Evolutionary conservation across 2,797 vertebrate species (phyloP), one percentile per base, ranked within the genome.

Genomic region (Rhyacichthys aspro): DNA sequence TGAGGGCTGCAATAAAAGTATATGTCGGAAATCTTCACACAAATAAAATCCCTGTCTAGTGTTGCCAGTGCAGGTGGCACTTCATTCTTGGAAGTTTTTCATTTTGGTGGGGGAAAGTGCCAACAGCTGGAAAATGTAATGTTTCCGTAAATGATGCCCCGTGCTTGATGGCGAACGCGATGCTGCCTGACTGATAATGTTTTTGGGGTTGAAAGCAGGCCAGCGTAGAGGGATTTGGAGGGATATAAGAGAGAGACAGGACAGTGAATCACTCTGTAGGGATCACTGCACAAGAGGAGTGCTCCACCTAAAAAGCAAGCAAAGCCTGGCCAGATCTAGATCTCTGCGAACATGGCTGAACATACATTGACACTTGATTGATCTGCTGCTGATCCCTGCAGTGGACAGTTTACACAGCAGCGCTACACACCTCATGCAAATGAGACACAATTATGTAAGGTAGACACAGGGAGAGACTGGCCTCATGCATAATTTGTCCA

Each of bases 51-150:
- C 19, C 9, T 37, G 62, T 39, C 47, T 12, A 64, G 78, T 62
- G 70, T 44, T 62, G 57, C 38, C 15, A 46, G 48, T 49, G 39
- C 64, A 79, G 69, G 71, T 79, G 66, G 56, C 68, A 66, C 70
- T 71, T 70, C 59, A 79, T 61, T 73, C 68, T 66, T 61, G 62
- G 57, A 76, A 62, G 45, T 73, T 81, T 75, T 72, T 71, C 55
- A 68, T 78, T 81, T 74, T 60, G 15, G 50, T 55, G 58, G 55
- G 71, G 43, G 45, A 65, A 74, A 78, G 55, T 17, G 28, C 43
- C 69, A 81, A 72, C 82, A 81, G 85, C 73, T 86, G 83, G 76
- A 77, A 83, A 85, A 80, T 81, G 78, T 77, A 69, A 85, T 75
- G 76, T 79, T 72, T 79, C 67, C 43, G 32, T 81, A 85, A 90